Conservation (phyloP, 2,113 vertebrate species). For the Cinclus mexicanus region DNA sequence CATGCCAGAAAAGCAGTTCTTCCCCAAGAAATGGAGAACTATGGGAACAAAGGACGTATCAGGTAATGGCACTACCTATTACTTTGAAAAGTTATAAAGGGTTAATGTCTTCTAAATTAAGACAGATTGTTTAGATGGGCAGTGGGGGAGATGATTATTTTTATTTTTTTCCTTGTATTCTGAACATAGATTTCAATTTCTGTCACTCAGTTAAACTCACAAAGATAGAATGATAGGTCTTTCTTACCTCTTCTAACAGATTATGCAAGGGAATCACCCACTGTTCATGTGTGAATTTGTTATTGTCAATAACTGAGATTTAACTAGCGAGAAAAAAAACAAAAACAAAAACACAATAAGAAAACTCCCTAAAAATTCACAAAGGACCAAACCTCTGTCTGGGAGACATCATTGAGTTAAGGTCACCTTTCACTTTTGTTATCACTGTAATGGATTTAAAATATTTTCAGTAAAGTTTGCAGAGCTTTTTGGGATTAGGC, state of each 20-base stretch:
- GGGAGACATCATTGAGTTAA: neutral
- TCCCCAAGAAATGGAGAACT: neutral
- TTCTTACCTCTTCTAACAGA: neutral
- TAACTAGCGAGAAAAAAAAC: neutral
- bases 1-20: neutral
- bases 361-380: neutral
- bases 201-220: neutral
- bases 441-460: neutral
- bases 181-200: neutral
- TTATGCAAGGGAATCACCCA: neutral
- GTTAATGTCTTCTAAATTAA: neutral
- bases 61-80: neutral
- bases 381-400: neutral
- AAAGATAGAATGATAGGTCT: neutral
- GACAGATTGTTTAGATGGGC: neutral
- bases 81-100: neutral
- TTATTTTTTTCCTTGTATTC: neutral
- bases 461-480: neutral
- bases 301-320: neutral
- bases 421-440: neutral
- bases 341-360: neutral
- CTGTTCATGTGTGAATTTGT: neutral
- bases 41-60: neutral
- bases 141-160: neutral
- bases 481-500: neutral